Evolutionary conservation across 30 jellyfish, hydroid and myxozoan genomes (phyloP).

Genomic region (Nemopilema nomurai): DNA sequence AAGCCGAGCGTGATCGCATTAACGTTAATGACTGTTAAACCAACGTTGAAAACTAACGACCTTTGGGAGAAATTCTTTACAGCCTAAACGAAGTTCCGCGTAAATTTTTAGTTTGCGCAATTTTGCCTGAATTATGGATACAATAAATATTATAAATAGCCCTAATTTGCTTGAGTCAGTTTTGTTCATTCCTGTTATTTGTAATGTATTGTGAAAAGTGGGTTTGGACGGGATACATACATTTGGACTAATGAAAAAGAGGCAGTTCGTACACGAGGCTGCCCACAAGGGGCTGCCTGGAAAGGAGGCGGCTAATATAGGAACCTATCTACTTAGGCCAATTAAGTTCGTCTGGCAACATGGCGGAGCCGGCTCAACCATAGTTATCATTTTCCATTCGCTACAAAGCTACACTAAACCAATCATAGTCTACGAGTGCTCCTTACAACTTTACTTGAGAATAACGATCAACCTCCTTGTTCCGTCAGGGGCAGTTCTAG

Average conservation of each 20-base stretch:
- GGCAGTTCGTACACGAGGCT: background rate
- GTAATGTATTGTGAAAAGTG: background rate
- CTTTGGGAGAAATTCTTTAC: background rate
- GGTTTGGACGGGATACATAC: background rate
- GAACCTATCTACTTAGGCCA: too few relatives aligned
- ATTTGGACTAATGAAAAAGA: background rate
- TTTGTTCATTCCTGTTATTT: background rate
- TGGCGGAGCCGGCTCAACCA: conserved; percentile 63
- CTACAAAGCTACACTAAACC: background rate
- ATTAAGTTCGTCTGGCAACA: background rate
- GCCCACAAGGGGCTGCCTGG: background rate
- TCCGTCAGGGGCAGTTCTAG: background rate
- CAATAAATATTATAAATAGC: background rate
- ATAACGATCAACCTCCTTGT: background rate
- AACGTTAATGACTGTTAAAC: background rate
- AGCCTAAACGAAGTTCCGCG: background rate
- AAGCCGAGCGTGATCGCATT: background rate
- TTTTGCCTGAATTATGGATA: background rate
- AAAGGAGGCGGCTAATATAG: background rate
- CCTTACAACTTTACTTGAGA: background rate
- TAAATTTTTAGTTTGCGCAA: background rate
- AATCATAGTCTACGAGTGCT: background rate
- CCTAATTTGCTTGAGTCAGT: background rate
- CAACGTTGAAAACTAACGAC: background rate
- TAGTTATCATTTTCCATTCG: background rate